Evolutionary conservation across 2,797 vertebrate species (phyloP), one percentile per base, ranked within the genome.

Genomic region (Onychomys leucogaster): DNA sequence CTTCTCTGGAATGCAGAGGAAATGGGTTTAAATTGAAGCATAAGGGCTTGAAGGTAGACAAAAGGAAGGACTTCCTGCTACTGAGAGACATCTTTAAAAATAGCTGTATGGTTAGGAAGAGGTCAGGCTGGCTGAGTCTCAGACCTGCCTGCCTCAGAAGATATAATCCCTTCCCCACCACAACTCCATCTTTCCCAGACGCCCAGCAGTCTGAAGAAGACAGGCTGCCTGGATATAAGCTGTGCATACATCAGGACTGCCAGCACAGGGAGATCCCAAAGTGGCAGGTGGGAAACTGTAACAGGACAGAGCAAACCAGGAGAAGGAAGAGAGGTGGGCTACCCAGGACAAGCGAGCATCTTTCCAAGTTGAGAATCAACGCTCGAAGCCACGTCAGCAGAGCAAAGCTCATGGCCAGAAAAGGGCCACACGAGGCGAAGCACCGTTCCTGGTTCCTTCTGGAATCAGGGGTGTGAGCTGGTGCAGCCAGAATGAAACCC

Each of bases 11-110:
- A 52, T 73, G 67, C 94, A 93, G 57, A 97, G 61, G 87, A 96
- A 97, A 96, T 71, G 52, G 63, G 59, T 67, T 91, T 63, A 97
- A 90, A 77, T 13, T 65, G 89, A 94, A 97, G 91, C 90, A 85
- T 94, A 67, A 88, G 73, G 82, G 76, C 97, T 81, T 93, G 90
- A 93, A 97, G 89, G 76, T 49, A 91, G 92, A 97, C 27, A 27
- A 91, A 96, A 94, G 94, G 89, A 91, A 96, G 94, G 92, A 94
- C 89, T 96, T 96, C 97, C 89, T 92, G 90, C 89, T 73, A 81
- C 77, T 82, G 76, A 97, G 82, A 94, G 85, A 59, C 57, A 76
- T 65, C 91, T 95, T 94, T 97, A 96, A 95, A 97, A 95, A 91
- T 32, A 96, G 91, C 23, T 25, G 0, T 57, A 43, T 23, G 11